Conservation (phyloP, 2,888 invertebrate genomes). For the Hetaerina titia region DNA sequence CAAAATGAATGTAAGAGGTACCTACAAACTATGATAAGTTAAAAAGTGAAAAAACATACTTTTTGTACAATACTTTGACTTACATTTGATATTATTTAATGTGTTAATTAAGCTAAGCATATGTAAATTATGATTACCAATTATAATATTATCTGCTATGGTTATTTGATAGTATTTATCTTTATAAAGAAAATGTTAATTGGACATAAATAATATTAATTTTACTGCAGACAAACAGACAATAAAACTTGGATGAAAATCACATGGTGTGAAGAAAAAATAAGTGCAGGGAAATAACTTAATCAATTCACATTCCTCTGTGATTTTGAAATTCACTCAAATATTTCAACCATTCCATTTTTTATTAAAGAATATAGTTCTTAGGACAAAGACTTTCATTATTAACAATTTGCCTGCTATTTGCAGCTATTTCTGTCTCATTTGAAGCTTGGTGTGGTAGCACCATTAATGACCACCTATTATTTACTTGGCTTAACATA, state of each 20-base stretch:
- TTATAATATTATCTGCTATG: background rate
- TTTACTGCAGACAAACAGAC: constrained; percentile 52
- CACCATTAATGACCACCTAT: too few species aligned
- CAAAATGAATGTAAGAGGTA: background rate
- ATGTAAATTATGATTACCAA: background rate
- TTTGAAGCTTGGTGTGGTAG: too few species aligned
- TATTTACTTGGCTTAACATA: too few species aligned
- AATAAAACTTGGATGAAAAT: constrained; percentile 6
- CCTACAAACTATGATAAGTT: background rate
- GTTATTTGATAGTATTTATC: background rate
- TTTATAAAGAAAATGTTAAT: background rate
- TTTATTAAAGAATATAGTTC: background rate
- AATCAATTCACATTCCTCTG: background rate
- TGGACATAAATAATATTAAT: background rate
- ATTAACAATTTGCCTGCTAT: background rate
- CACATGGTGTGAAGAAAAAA: background rate
- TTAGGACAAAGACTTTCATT: background rate
- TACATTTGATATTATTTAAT: background rate
- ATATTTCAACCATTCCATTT: constrained; percentile 17
- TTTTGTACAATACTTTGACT: background rate
- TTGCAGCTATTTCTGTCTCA: too few species aligned
- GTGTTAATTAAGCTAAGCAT: background rate
- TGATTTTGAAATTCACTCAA: background rate
- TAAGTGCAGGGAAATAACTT: background rate
- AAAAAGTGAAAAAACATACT: background rate